Evolutionary conservation across 2,888 invertebrate genomes (phyloP).

Genomic region (Ormia ochracea): DNA sequence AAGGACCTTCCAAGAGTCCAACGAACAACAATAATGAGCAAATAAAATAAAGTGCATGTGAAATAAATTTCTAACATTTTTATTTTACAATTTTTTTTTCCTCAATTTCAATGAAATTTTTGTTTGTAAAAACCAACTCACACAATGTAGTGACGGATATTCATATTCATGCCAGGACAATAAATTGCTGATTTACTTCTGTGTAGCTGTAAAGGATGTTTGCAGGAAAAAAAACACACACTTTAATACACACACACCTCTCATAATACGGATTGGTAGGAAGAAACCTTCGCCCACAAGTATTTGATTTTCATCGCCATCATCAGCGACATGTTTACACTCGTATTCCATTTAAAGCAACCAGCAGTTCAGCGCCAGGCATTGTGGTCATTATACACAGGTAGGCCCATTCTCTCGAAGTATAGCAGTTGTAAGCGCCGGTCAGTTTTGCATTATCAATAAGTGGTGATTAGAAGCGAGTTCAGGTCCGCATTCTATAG

Average conservation of each 20-base stretch:
- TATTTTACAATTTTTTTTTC: not conserved
- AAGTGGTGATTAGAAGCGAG: too few relatives aligned
- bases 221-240: not conserved
- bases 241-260: constrained; percentile 44
- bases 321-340: too few relatives aligned
- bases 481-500: too few relatives aligned
- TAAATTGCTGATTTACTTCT: constrained; percentile 40
- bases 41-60: too few relatives aligned
- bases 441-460: too few relatives aligned
- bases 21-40: too few relatives aligned
- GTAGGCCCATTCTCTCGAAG: too few relatives aligned
- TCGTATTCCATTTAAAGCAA: too few relatives aligned
- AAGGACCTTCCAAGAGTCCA: constrained; percentile 1
- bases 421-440: too few relatives aligned
- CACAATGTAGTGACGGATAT: not conserved
- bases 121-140: not conserved
- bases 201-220: constrained; percentile 44
- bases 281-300: constrained; percentile 59
- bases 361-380: too few relatives aligned
- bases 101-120: not conserved
- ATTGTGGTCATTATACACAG: too few relatives aligned
- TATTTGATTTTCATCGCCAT: constrained; percentile 54
- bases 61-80: too few relatives aligned
- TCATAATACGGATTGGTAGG: constrained; percentile 16
- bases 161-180: constrained; percentile 32